phyloP scores from a whole-genome alignment of 2,113 vertebrate genomes.

The Plecturocebus donacophilus region DNA sequence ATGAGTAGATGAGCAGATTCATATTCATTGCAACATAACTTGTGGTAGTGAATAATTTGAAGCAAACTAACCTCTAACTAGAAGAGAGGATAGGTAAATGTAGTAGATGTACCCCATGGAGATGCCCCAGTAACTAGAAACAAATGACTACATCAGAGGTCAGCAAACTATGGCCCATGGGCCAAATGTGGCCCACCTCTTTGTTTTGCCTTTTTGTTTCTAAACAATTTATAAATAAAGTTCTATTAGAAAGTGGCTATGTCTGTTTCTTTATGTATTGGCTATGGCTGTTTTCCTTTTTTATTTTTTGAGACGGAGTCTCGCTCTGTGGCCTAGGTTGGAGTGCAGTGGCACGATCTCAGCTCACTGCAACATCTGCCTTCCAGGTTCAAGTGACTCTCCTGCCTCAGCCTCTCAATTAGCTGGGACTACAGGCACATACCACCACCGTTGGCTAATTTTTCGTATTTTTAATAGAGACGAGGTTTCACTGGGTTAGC shows the following conservation, averaged over 20 bases:
- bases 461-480: too few species aligned
- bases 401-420: too few species aligned
- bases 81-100: not conserved
- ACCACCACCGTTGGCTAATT: too few species aligned
- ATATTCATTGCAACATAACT: not conserved
- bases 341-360: too few species aligned
- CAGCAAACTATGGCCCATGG: not conserved
- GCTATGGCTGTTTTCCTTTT: not conserved
- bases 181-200: not conserved
- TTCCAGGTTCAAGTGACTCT: too few species aligned
- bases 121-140: not conserved
- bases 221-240: slow-evolving; percentile 9
- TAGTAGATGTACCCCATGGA: not conserved
- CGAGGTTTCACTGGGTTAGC: too few species aligned
- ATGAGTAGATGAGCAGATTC: not conserved
- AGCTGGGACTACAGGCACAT: too few species aligned
- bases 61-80: not conserved
- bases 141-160: not conserved
- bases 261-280: not conserved
- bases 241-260: not conserved
- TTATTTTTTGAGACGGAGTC: not conserved
- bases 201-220: not conserved
- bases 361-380: too few species aligned
- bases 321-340: too few species aligned
- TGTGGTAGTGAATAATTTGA: not conserved